Base-by-base conservation (phyloP, 2,888 invertebrate species). In the Palloptera scutellata region DNA sequence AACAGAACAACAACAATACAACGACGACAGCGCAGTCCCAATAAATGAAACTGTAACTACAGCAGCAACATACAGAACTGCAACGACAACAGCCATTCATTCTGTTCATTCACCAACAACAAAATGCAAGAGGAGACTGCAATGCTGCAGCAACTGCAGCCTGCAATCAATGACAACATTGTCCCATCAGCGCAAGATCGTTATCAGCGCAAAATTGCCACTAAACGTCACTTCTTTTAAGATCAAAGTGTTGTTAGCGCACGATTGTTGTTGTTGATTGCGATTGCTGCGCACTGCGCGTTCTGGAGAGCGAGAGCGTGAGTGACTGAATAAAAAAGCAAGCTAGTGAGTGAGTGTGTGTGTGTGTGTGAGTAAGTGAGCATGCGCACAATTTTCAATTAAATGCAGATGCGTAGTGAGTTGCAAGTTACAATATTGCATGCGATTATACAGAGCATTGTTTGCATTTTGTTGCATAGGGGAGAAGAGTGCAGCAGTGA, bases 181-280 rank as follows among this genome's bases (percentile, higher is more conserved):
- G 81, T 82, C 82, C 81, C 81, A 81, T 79, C 79, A 73, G 71
- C 70, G 74, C 74, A 74, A 79, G 82, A 81, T 81, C 81, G 78
- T 81, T 81, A 81, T 81, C 81, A 77, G 76, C 77, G 77, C 79
- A 75, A 78, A 82, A 81, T 82, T 78, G 81, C 82, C 80, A 81
- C 81, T 80, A 82, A 81, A 81, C 82, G 83, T 82, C 81, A 81
- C 82, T 81, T 79, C 79, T 78, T 78, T 81, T 81, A 81, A 81
- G 83, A 81, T 82, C 81, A 81, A 81, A 81, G 81, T 81, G 81
- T 76, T 82, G 82, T 81, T 76, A 76, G 80, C 83, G 81, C 80
- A 79, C 78, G 79, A 79, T 80, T 77, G 30, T 30, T 30, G 30
- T 30, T 30, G 30, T 30, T 77, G 77, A 74, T 74, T 72, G 77